Base-by-base conservation (phyloP, 2,888 invertebrate genomes). In the Patella ulyssiponensis region DNA sequence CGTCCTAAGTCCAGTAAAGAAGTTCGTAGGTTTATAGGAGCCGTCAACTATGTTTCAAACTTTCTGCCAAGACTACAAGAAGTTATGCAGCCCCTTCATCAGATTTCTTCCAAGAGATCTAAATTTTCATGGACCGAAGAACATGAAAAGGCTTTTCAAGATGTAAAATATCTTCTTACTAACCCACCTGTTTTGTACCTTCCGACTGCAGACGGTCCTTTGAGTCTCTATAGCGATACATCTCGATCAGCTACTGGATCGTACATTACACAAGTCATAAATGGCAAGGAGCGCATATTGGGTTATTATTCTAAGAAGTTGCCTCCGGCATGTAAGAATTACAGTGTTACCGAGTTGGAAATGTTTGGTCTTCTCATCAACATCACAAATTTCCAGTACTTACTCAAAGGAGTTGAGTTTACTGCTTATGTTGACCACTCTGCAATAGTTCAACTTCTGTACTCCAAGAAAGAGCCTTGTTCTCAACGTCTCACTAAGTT, bases 261-360 rank as follows among this genome's bases (percentile, higher is more conserved):
- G 17, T 56, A 56, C 1, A 15, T 56, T 17, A 56, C 56, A 17
- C 56, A 56, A n/a, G 1, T 56, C 56, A 56, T 56, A 64, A 12
- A 64, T 56, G 56, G 56, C n/a, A 56, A 56, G n/a, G 64, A 64
- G n/a, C 15, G 20, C 11, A 20, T 64, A 64, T 23, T 64, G n/a
- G 64, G 64, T 64, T 64, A 64, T 23, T 64, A 64, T 64, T 64
- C 64, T 23, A 64, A 64, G 64, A 64, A 64, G 23, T 17, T 64
- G 11, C 64, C 20, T 20, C 14, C 15, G 2, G 64, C 64, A 20
- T 64, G 64, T n/a, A 23, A 64, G 23, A 64, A 23, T 15, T 64
- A 64, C 23, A 64, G 64, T 4, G 64, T 64, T 20, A 20, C 64
- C 23, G n/a, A 64, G 64, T 64, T 64, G 17, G 64, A 64, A 23